Evolutionary conservation across 2,888 invertebrate genomes (phyloP).

Genomic region (Nomada fucata): DNA sequence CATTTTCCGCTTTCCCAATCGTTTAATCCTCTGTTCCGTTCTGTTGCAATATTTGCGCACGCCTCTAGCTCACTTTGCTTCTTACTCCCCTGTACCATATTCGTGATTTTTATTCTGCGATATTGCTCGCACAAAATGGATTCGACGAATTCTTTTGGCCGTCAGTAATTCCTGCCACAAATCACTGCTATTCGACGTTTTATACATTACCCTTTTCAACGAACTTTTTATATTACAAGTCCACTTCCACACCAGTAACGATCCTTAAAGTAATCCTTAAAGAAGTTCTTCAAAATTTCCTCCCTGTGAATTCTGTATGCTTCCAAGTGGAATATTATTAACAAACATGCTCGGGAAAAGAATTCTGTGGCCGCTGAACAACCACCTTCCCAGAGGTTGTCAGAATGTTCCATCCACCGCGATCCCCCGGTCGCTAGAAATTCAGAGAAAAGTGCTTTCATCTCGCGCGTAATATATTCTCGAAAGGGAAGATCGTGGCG

Average conservation of each 20-base stretch:
- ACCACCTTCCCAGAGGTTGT: constrained; percentile 48
- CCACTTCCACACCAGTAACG: too few relatives aligned
- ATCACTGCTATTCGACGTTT: too few relatives aligned
- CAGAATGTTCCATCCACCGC: constrained; percentile 33
- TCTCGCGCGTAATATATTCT: constrained; percentile 55
- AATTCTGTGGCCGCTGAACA: constrained; percentile 15
- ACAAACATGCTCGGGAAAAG: constrained; percentile 47
- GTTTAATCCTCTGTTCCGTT: not conserved
- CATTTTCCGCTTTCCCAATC: not conserved
- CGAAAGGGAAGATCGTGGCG: constrained; percentile 29
- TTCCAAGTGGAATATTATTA: constrained; percentile 41
- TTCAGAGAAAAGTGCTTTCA: constrained; percentile 63
- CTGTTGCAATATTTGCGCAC: too few relatives aligned
- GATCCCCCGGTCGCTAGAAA: constrained; percentile 34
- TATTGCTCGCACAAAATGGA: too few relatives aligned
- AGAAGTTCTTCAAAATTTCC: not conserved
- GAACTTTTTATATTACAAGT: too few relatives aligned
- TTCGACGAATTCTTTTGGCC: too few relatives aligned
- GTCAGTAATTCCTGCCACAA: too few relatives aligned
- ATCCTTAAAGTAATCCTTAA: not conserved
- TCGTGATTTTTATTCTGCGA: too few relatives aligned
- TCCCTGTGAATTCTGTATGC: not conserved
- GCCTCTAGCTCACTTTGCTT: too few relatives aligned
- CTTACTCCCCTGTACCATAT: too few relatives aligned
- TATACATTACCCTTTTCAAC: too few relatives aligned